Evolutionary conservation across 2,113 vertebrate genomes (phyloP).

Genomic region (Coreoperca whiteheadi): DNA sequence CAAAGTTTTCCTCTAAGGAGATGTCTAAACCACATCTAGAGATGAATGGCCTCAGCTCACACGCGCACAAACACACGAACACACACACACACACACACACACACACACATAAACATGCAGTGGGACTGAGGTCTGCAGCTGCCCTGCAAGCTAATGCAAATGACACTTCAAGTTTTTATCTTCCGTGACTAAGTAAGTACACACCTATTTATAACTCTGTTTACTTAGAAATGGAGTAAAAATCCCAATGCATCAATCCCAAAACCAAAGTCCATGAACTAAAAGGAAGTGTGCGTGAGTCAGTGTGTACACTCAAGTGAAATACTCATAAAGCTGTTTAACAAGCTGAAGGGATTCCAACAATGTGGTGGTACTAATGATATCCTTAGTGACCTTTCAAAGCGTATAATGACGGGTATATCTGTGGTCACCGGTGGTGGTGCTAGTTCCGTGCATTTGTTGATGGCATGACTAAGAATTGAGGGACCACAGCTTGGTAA

Average conservation of each 20-base stretch:
- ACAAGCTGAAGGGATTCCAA: constrained; percentile 50
- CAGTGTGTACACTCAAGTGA: constrained; percentile 14
- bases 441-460: constrained; percentile 50
- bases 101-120: constrained; percentile 39
- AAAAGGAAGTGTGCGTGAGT: constrained; percentile 13
- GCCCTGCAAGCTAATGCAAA: constrained; percentile 29
- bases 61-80: constrained; percentile 34
- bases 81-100: constrained; percentile 29
- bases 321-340: constrained; percentile 29
- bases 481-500: constrained; percentile 46
- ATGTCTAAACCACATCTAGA: constrained; percentile 74
- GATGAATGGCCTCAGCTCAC: constrained; percentile 43
- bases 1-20: constrained; percentile 68
- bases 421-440: constrained; percentile 50
- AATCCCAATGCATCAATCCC: constrained; percentile 21
- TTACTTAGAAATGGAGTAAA: constrained; percentile 26
- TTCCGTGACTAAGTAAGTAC: constrained; percentile 51
- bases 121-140: constrained; percentile 30
- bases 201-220: constrained; percentile 32
- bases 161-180: constrained; percentile 38
- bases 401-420: constrained; percentile 40
- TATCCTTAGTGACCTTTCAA: constrained; percentile 55
- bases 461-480: constrained; percentile 38
- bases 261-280: constrained; percentile 24
- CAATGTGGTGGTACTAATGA: constrained; percentile 57